Conservation (phyloP, 2,113 vertebrate species). For the Boulengeromyrus knoepffleri region DNA sequence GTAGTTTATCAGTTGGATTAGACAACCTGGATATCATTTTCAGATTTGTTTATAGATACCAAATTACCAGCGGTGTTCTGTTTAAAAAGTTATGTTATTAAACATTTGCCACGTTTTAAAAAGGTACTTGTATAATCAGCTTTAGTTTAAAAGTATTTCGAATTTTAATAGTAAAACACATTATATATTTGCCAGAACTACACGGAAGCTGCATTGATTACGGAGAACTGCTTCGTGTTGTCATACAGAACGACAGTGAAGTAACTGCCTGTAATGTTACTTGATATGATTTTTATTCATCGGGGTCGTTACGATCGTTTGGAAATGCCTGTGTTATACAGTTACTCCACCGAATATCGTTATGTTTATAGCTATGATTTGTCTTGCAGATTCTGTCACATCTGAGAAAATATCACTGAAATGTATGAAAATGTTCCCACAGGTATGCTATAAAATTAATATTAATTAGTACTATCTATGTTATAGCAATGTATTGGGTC, state of each 20-base stretch:
- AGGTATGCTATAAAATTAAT: conserved; percentile 30
- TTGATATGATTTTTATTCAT: not conserved
- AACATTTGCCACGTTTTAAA: not conserved
- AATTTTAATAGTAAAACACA: not conserved
- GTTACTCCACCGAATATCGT: not conserved
- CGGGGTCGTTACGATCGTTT: not conserved
- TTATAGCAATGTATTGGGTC: not conserved
- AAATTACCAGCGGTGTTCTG: not conserved
- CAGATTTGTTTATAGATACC: not conserved
- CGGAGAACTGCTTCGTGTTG: not conserved
- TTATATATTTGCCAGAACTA: not conserved
- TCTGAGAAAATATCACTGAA: not conserved
- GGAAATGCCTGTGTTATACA: not conserved
- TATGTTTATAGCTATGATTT: not conserved
- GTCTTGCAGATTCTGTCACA: not conserved
- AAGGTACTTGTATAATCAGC: not conserved
- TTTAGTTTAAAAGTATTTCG: not conserved
- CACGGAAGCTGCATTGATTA: not conserved
- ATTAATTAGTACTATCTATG: not conserved
- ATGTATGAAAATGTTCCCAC: conserved; percentile 63
- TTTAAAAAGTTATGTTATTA: not conserved
- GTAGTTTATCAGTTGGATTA: not conserved
- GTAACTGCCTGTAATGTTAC: not conserved
- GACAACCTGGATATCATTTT: not conserved
- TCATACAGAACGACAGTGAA: not conserved